Evolutionary conservation across 2,797 vertebrate species (phyloP).

Genomic region (Lates japonicus): DNA sequence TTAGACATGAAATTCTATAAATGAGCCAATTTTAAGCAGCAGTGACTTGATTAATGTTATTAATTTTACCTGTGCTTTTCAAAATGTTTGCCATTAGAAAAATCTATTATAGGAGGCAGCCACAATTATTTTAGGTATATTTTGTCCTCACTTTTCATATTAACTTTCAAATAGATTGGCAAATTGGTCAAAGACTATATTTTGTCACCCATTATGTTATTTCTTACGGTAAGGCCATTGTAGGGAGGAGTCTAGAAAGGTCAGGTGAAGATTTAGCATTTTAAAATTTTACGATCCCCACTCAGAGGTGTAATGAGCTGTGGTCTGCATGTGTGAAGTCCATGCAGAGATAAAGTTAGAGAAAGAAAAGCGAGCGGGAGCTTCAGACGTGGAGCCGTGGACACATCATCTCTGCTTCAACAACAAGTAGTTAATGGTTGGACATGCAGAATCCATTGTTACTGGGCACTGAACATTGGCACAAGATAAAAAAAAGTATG

Average conservation of each 20-base stretch:
- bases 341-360: conserved; percentile 12
- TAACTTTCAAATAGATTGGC: conserved; percentile 6
- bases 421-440: conserved; percentile 18
- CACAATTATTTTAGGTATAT: conserved; percentile 16
- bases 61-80: conserved; percentile 32
- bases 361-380: neutral
- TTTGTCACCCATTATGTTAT: conserved; percentile 7
- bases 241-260: conserved; percentile 22
- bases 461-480: conserved; percentile 6
- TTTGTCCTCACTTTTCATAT: conserved; percentile 13
- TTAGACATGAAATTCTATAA: conserved; percentile 26
- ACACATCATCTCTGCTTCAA: conserved; percentile 2
- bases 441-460: conserved; percentile 16
- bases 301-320: conserved; percentile 28
- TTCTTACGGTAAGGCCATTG: conserved; percentile 11
- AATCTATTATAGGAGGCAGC: conserved; percentile 17
- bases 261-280: conserved; percentile 34
- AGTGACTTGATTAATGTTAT: conserved; percentile 42
- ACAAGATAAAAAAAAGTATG: conserved; percentile 41
- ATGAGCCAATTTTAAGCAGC: conserved; percentile 28
- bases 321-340: conserved; percentile 19
- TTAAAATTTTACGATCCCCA: conserved; percentile 28
- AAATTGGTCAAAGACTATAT: conserved; percentile 16
- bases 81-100: conserved; percentile 30
- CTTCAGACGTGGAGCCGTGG: neutral